Evolutionary conservation across 2,113 vertebrate genomes (phyloP).

Genomic region (Lasiurus cinereus): DNA sequence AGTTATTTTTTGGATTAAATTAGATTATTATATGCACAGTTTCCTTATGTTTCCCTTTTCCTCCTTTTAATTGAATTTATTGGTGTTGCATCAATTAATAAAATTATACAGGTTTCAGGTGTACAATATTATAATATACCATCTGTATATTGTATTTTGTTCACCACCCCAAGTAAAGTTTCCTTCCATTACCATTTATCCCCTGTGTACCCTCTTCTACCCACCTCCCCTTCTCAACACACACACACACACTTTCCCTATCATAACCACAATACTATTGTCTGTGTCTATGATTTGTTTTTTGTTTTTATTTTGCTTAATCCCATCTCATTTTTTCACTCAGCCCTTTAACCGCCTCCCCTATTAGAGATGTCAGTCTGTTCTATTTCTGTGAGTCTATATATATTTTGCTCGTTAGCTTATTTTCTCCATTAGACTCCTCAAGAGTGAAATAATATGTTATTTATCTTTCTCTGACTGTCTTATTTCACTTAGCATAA

Average conservation of each 20-base stretch:
- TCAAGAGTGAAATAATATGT: not conserved
- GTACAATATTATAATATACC: not conserved
- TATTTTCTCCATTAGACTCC: not conserved
- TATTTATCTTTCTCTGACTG: not conserved
- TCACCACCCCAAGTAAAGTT: not conserved
- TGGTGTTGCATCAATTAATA: not conserved
- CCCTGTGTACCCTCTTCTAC: not conserved
- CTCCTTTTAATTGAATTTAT: not conserved
- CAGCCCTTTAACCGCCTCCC: not conserved
- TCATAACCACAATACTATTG: not conserved
- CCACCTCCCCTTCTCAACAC: not conserved
- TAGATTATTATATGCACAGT: not conserved
- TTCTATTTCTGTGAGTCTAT: not conserved
- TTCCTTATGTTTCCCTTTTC: not conserved
- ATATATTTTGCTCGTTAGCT: not conserved
- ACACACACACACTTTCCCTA: not conserved
- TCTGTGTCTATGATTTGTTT: not conserved
- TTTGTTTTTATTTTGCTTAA: not conserved
- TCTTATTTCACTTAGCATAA: not conserved
- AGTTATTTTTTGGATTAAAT: conserved; percentile 42
- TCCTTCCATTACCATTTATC: not conserved
- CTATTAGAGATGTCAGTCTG: not conserved
- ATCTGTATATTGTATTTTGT: too few species aligned
- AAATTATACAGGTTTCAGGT: not conserved
- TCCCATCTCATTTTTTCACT: not conserved